Evolutionary conservation across 2,797 vertebrate genomes (phyloP), one percentile per base, ranked within the genome.

Genomic region (Chromobotia macracanthus): DNA sequence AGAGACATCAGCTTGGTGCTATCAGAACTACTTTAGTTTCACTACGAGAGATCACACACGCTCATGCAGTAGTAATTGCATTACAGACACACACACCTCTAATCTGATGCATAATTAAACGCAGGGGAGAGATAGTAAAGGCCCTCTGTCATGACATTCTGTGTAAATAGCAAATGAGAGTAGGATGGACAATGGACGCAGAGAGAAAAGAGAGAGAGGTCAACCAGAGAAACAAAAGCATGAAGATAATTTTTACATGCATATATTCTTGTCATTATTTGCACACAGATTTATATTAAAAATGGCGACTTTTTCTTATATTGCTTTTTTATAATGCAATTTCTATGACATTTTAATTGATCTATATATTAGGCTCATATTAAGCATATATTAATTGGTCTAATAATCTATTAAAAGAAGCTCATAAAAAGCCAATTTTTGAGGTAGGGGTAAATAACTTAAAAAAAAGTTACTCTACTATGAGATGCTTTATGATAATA

Each of bases 121-220:
- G 76, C 41, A 65, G 63, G 44, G 38, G 77, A 74, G 72, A 81
- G 81, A 84, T 75, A 72, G 63, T 63, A 81, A 68, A 53, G 18
- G 50, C 73, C 74, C 60, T 72, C 72, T 60, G 66, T 65, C 53
- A 53, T 58, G 66, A 75, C 71, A 79, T 81, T 79, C 75, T 79
- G 68, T 78, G 71, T 63, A 68, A 78, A 80, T 63, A 76, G 75
- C 78, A 51, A 79, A 50, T 88, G 86, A 87, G 80, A 81, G 77
- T 86, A 77, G 82, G 82, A 86, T 86, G 86, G 88, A 90, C 75
- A 84, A 44, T 11, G 1, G 9, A 44, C 9, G 11, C 9, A 44
- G 41, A 44, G 41, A 44, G 9, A 51, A 15, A 9, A 11, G 56
- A 65, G 44, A 2, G 23, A n/a, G 56, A 60, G 41, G 41, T 44